These are phyloP conservation scores for Dipodomys stephensi DNA, from an alignment of 2,113 vertebrate species.

Conservation along the genomic window DNA sequence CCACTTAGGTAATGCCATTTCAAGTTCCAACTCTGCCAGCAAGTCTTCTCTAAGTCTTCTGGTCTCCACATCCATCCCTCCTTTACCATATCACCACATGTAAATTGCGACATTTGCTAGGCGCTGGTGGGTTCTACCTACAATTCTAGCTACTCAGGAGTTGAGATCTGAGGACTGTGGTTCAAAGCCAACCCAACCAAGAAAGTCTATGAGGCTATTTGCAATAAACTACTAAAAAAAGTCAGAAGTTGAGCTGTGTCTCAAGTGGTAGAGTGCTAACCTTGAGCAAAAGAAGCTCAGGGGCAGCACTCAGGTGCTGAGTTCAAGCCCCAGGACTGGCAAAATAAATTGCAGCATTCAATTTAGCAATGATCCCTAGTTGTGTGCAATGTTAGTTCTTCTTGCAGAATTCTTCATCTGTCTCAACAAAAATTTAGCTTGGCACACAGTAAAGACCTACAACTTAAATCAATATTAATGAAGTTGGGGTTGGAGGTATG, in stretches of 20 bases:
- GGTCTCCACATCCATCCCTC: not conserved
- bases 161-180: no score
- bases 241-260: no score
- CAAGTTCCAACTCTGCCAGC: conserved; percentile 32
- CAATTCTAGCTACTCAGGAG: no score
- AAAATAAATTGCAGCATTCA: no score
- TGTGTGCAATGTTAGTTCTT: conserved; percentile 41
- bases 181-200: no score
- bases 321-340: no score
- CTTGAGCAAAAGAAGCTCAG: no score
- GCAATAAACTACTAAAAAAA: no score
- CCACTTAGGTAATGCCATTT: conserved; percentile 41
- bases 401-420: conserved; percentile 38
- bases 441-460: conserved; percentile 12
- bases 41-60: conserved; percentile 3
- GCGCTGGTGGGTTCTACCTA: no score
- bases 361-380: conserved; percentile 31
- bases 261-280: no score
- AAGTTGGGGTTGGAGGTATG: not conserved
- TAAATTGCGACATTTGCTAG: conserved; percentile 41
- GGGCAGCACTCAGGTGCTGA: no score
- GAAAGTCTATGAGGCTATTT: no score
- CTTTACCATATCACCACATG: conserved; percentile 38
- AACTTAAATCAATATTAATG: conserved; percentile 31
- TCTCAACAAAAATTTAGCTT: not conserved